Evolutionary conservation across 2,113 vertebrate genomes (phyloP), one percentile per base, ranked within the genome.

Genomic region (Chiloscyllium plagiosum): DNA sequence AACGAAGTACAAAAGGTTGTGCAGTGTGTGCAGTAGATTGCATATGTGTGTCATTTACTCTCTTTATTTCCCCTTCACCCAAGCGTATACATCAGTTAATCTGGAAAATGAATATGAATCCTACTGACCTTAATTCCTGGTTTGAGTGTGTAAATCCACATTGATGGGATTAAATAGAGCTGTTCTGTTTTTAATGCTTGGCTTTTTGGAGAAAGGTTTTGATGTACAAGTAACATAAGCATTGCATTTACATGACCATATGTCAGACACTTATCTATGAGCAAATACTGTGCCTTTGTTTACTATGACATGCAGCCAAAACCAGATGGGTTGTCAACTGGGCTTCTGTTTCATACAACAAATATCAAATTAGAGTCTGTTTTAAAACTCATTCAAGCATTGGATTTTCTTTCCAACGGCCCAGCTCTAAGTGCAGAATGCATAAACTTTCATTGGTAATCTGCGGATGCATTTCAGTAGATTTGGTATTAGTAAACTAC

Each of bases 241-340:
- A 89, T 52, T 89, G 86, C 19, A 83, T 83, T 83, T 83, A 83
- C 17, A 42, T 47, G 80, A 83, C 80, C 80, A 83, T 83, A 83
- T 83, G 37, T 83, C 80, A 80, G 37, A 83, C 37, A 42, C 19
- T 7, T 42, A 47, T 29, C 12, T 15, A 12, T 24, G 29, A 89
- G 56, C 86, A 89, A 89, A 3, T 89, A 50, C 26, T 15, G 47
- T 89, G 42, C 8, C 70, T 83, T 42, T 83, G 80, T 83, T 89
- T 89, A 89, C 50, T 29, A 33, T 56, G 50, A 56, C 50, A 89
- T 8, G 50, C 50, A 56, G 22, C 10, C 22, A 56, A 89, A 89
- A 56, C 50, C 86, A 89, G 47, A 89, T 89, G 86, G 6, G 3
- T 83, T 42, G 80, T 42, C 37, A 42, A 89, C 29, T 89, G 26